These are phyloP conservation scores for Puffinus mauretanicus DNA, from an alignment of 2,113 vertebrate species.

Conservation along the genomic window DNA sequence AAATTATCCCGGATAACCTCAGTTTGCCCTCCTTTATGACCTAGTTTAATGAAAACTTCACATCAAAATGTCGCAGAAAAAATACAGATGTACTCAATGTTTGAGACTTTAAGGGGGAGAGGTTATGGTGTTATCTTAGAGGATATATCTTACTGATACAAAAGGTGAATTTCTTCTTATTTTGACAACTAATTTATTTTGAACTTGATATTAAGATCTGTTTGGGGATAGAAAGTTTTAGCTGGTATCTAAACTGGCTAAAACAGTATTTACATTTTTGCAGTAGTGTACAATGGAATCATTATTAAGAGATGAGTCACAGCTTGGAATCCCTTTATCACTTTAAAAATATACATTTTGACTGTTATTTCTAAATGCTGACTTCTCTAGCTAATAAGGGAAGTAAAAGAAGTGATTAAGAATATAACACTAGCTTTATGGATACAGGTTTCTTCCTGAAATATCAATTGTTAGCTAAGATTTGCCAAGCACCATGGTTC, in stretches of 20 bases:
- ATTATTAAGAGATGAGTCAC: background rate
- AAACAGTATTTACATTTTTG: background rate
- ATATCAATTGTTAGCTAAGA: background rate
- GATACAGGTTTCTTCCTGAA: background rate
- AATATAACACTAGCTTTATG: background rate
- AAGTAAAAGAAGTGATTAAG: background rate
- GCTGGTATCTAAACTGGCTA: background rate
- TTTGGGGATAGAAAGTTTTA: background rate
- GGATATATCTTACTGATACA: background rate
- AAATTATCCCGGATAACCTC: background rate
- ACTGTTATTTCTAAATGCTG: background rate
- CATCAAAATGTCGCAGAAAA: background rate
- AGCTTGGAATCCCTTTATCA: background rate
- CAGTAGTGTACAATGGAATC: background rate
- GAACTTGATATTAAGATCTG: background rate
- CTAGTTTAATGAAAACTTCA: background rate
- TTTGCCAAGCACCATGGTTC: background rate
- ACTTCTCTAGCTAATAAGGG: background rate
- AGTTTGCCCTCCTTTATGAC: background rate
- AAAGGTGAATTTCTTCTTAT: background rate
- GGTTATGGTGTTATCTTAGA: background rate
- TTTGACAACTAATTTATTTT: background rate
- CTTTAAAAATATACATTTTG: background rate
- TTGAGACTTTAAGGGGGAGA: background rate
- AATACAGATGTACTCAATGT: background rate